phyloP scores from a whole-genome alignment of 30 jellyfish, hydroid and myxozoan genomes.

The Mastigias papua region DNA sequence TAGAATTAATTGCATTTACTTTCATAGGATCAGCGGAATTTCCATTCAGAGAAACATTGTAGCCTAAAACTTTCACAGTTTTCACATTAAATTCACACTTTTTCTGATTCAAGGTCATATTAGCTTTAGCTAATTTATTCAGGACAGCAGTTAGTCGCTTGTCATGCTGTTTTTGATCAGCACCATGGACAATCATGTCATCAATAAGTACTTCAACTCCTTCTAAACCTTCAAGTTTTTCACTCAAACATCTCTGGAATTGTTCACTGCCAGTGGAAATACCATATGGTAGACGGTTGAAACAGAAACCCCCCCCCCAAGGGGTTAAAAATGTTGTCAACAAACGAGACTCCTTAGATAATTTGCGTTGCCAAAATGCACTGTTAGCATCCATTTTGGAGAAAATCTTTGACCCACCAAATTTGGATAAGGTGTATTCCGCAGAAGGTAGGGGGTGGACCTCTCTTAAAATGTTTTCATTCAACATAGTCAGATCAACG shows the following conservation, averaged over 20 bases:
- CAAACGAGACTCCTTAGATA: constrained; percentile 24
- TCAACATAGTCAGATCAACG: constrained; percentile 26
- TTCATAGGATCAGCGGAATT: constrained; percentile 44
- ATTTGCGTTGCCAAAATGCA: constrained; percentile 44
- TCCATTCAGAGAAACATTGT: constrained; percentile 28
- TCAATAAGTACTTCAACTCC: constrained; percentile 41
- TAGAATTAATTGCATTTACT: constrained; percentile 27
- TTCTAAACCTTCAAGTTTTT: constrained; percentile 33
- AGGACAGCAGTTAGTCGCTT: constrained; percentile 55
- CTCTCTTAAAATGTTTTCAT: constrained; percentile 12
- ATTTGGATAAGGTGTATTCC: constrained; percentile 39
- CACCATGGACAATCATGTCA: constrained; percentile 46
- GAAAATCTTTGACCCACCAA: constrained; percentile 68
- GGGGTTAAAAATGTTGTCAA: constrained; percentile 38
- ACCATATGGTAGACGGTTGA: constrained; percentile 36
- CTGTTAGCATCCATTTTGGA: constrained; percentile 48
- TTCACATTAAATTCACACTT: constrained; percentile 42
- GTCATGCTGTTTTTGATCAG: constrained; percentile 60
- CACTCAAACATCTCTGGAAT: constrained; percentile 41
- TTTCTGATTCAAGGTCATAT: not conserved
- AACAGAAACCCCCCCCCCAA: constrained; percentile 68
- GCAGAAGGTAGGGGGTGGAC: constrained; percentile 29
- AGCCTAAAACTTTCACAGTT: constrained; percentile 34
- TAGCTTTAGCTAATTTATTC: constrained; percentile 13
- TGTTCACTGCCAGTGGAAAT: too few species aligned